Evolutionary conservation across 2,888 invertebrate genomes (phyloP).

Genomic region (Dusona sp.): DNA sequence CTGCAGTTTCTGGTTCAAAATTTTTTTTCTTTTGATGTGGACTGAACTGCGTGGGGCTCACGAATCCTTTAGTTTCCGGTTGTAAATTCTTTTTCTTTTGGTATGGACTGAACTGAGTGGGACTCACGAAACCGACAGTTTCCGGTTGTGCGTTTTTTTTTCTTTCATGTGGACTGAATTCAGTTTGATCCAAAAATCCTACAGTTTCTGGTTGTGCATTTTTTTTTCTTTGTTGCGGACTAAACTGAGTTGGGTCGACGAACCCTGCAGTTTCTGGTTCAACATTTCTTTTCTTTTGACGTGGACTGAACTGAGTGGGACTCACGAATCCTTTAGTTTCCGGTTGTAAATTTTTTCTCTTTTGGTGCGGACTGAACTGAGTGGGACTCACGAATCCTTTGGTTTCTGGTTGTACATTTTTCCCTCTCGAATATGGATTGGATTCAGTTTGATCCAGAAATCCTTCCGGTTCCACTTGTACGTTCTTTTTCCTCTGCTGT

Average conservation of each 20-base stretch:
- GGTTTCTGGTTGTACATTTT: neutral
- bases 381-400: constrained; percentile 4
- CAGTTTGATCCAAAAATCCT: neutral
- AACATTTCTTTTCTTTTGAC: neutral
- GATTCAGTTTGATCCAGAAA: neutral
- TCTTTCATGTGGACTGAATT: neutral
- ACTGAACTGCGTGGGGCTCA: neutral
- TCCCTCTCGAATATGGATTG: neutral
- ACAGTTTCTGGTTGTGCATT: neutral
- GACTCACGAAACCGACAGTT: neutral
- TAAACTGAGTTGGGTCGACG: neutral
- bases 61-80: constrained; percentile 2
- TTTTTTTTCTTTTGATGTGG: neutral
- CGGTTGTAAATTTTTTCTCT: neutral
- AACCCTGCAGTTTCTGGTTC: constrained; percentile 15
- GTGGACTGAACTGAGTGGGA: neutral
- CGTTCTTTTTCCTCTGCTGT: neutral
- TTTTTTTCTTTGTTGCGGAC: neutral
- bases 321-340: neutral
- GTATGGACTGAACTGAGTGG: neutral
- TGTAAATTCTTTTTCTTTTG: neutral
- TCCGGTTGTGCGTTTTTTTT: neutral
- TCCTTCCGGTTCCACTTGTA: neutral
- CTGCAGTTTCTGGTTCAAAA: neutral
- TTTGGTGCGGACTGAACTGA: neutral